Evolutionary conservation across 2,113 vertebrate species (phyloP).

Genomic region (Aspidoscelis tigris): DNA sequence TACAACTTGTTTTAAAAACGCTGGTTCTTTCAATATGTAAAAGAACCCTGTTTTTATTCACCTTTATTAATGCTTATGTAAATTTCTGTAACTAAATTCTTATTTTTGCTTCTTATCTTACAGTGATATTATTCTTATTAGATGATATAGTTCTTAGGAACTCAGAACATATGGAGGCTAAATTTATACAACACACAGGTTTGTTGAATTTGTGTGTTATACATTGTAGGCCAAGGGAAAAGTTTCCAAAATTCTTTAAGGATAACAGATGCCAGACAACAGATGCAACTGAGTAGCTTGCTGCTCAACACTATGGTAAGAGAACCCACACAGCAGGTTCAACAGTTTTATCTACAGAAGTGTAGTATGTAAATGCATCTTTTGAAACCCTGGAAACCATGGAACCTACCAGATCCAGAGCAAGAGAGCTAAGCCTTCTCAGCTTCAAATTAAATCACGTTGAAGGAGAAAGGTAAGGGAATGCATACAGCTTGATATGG

Average conservation of each 20-base stretch:
- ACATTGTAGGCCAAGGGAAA: not conserved
- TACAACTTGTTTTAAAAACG: no score
- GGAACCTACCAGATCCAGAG: not conserved
- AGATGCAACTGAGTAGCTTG: not conserved
- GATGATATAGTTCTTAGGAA: not conserved
- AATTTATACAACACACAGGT: not conserved
- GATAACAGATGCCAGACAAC: slow-evolving; percentile 16
- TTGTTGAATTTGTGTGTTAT: not conserved
- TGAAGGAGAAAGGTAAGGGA: not conserved
- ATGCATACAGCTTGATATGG: not conserved
- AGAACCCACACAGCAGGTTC: not conserved
- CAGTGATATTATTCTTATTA: not conserved
- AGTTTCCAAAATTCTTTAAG: slow-evolving; percentile 2
- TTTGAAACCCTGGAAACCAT: not conserved
- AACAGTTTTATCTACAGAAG: slow-evolving; percentile 13
- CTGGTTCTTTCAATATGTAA: not conserved
- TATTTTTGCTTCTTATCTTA: no score
- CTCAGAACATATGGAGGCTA: slow-evolving; percentile 11
- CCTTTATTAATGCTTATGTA: not conserved
- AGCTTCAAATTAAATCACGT: not conserved
- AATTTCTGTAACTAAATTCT: not conserved
- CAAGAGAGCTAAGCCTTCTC: not conserved
- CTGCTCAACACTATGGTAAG: not conserved
- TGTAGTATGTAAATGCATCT: not conserved
- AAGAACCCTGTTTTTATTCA: no score